phyloP scores from a whole-genome alignment of 2,797 vertebrate genomes.

The Acrossocheilus wenchowensis region DNA sequence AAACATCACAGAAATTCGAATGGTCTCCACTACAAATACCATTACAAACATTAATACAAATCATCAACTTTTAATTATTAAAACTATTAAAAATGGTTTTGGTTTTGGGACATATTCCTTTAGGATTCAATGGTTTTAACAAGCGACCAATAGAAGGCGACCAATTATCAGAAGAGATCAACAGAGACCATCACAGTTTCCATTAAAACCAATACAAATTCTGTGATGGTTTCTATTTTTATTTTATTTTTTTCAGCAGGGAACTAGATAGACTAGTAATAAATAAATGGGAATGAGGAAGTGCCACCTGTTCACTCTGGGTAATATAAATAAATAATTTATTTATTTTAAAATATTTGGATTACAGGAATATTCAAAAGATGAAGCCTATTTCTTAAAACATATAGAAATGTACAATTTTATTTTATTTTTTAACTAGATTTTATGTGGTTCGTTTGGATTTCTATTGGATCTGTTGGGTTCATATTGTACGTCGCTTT shows the following conservation, averaged over 20 bases:
- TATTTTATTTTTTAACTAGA: background rate
- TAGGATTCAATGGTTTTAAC: background rate
- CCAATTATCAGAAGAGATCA: no score
- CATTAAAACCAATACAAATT: no score
- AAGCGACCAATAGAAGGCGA: background rate
- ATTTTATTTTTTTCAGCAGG: no score
- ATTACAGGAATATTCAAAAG: background rate
- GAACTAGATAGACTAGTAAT: no score
- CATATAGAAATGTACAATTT: background rate
- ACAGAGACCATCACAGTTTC: no score
- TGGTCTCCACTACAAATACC: no score
- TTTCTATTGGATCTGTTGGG: no score
- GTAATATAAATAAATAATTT: no score
- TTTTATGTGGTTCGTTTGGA: background rate
- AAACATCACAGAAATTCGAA: no score
- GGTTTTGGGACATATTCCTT: background rate
- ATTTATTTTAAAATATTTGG: background rate
- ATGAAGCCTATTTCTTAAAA: background rate
- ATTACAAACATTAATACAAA: background rate
- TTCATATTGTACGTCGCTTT: no score
- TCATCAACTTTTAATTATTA: background rate
- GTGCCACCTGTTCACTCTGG: no score
- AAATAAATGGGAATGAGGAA: accelerated
- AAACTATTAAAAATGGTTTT: background rate
- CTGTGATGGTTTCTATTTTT: no score